Conservation (phyloP, 2,797 vertebrate species). For the Acrossocheilus wenchowensis region DNA sequence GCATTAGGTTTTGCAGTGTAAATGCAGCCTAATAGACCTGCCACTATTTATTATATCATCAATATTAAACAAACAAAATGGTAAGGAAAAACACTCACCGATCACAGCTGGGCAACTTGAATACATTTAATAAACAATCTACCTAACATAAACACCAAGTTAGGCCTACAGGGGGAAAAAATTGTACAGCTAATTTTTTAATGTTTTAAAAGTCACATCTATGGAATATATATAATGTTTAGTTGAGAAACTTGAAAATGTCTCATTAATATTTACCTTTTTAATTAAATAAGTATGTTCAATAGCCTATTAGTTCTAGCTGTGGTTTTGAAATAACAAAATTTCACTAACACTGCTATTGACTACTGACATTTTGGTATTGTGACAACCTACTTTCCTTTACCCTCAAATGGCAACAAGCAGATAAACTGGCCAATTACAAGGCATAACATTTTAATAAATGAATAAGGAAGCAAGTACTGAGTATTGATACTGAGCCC, state of each 20-base stretch:
- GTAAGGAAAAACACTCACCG: not conserved
- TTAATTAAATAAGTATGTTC: not conserved
- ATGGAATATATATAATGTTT: not conserved
- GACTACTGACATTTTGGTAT: not conserved
- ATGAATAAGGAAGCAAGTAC: not conserved
- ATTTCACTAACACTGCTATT: not conserved
- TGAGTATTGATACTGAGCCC: not conserved
- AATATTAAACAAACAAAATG: not conserved
- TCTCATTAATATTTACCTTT: not conserved
- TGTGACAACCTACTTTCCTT: not conserved
- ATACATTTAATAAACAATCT: not conserved
- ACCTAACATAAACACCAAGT: not conserved
- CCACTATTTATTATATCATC: not conserved
- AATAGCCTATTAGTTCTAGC: not conserved
- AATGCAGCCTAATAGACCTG: not conserved
- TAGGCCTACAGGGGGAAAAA: not conserved
- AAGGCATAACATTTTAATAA: not conserved
- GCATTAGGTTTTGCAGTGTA: not conserved
- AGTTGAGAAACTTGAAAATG: not conserved
- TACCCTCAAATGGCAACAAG: not conserved
- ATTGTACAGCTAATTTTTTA: not conserved
- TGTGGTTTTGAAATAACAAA: not conserved
- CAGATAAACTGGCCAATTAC: not conserved
- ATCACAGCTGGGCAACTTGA: not conserved
- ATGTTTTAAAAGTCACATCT: not conserved